These are phyloP conservation scores for Zelleria hepariella DNA, from an alignment of 2,888 invertebrate genomes.

Conservation along the genomic window DNA sequence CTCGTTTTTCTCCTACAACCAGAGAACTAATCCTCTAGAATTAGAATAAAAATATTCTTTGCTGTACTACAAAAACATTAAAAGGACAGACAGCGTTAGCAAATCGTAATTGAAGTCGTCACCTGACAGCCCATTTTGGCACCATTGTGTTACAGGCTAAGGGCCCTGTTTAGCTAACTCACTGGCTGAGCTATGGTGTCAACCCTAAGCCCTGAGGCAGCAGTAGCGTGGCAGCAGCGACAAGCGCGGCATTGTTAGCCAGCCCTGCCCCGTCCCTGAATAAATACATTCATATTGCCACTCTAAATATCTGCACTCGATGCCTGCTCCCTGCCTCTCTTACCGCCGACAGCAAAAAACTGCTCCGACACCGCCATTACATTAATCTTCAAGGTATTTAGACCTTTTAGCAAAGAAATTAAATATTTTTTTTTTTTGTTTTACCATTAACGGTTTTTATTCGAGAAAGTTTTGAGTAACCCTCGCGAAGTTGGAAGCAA, in stretches of 20 bases:
- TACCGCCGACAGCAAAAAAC: constrained; percentile 31
- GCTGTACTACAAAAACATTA: too few relatives aligned
- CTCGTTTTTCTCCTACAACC: too few relatives aligned
- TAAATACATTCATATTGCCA: constrained; percentile 73
- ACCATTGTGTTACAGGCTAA: too few relatives aligned
- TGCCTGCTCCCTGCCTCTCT: constrained; percentile 31
- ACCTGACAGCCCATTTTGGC: too few relatives aligned
- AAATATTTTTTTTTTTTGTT: neutral
- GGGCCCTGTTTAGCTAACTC: neutral
- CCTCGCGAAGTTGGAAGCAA: neutral
- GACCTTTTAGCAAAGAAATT: neutral
- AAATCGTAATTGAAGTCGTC: too few relatives aligned
- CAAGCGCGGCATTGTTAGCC: constrained; percentile 70
- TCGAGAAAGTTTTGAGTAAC: constrained; percentile 29
- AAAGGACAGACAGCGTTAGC: too few relatives aligned
- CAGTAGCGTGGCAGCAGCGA: constrained; percentile 43
- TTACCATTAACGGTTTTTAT: neutral
- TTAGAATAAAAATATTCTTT: too few relatives aligned
- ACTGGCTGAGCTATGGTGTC: neutral
- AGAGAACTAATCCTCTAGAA: too few relatives aligned
- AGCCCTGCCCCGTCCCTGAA: constrained; percentile 65
- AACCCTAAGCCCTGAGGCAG: constrained; percentile 34
- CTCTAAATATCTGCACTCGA: constrained; percentile 63
- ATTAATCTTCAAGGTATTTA: neutral
- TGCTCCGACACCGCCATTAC: constrained; percentile 6